phyloP scores from a whole-genome alignment of 2,113 vertebrate genomes.

The Fregata magnificens region DNA sequence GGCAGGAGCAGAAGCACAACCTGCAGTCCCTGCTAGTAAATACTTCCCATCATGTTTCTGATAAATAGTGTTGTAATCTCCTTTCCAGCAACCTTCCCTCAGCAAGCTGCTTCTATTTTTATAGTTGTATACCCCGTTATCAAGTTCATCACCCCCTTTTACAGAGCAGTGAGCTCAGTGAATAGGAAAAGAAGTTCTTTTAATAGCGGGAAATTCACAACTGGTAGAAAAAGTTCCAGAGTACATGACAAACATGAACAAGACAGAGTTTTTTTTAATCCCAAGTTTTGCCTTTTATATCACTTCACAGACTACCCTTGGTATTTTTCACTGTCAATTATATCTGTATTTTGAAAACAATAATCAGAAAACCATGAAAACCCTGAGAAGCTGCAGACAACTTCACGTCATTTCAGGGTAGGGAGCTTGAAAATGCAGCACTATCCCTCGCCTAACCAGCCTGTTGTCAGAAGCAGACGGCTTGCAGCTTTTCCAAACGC shows the following conservation, averaged over 20 bases:
- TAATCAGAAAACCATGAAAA: not conserved
- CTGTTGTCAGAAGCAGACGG: not conserved
- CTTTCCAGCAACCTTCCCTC: not conserved
- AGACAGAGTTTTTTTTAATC: not conserved
- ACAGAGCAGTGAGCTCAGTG: not conserved
- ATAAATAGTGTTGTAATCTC: not conserved
- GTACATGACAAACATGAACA: not conserved
- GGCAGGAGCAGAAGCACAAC: not conserved
- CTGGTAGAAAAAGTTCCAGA: not conserved
- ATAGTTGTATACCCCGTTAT: not conserved
- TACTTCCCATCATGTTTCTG: not conserved
- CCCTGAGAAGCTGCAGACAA: not conserved
- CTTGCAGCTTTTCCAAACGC: not conserved
- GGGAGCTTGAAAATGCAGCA: not conserved
- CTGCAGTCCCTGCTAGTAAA: not conserved
- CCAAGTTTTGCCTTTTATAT: not conserved
- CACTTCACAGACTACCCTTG: not conserved
- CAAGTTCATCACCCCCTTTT: not conserved
- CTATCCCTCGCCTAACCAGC: not conserved
- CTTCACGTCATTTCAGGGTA: not conserved
- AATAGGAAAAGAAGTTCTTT: not conserved
- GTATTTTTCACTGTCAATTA: not conserved
- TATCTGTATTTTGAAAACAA: not conserved
- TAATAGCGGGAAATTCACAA: not conserved
- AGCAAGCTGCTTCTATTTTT: not conserved